phyloP scores from a whole-genome alignment of 2,113 vertebrate genomes.

The Calyptommatus sinebrachiatus region DNA sequence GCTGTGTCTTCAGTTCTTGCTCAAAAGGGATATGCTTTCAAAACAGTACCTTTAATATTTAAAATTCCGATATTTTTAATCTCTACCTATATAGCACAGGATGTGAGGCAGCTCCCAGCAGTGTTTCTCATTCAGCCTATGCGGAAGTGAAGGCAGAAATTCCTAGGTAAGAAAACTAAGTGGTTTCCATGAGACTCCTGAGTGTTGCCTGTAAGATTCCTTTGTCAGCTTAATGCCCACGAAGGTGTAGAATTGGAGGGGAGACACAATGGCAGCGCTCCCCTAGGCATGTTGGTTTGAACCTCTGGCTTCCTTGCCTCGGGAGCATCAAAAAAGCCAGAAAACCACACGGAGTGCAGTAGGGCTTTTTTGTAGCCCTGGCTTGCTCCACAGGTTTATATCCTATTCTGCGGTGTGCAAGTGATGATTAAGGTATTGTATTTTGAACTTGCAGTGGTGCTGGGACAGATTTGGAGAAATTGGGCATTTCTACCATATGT shows the following conservation, averaged over 20 bases:
- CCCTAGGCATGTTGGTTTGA: too few relatives aligned
- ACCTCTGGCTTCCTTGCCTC: too few relatives aligned
- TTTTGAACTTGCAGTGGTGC: neutral
- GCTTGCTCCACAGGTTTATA: neutral
- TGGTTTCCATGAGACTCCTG: neutral
- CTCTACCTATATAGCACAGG: conserved; percentile 42
- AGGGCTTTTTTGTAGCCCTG: neutral
- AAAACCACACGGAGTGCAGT: too few relatives aligned
- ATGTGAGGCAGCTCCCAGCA: conserved; percentile 32
- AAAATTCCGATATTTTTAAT: neutral
- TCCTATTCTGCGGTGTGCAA: neutral
- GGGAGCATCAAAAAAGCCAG: too few relatives aligned
- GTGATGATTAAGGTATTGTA: neutral
- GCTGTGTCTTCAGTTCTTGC: conserved; percentile 6
- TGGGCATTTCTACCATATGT: too few relatives aligned
- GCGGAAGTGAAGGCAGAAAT: conserved; percentile 45
- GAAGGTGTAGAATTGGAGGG: neutral
- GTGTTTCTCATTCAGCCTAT: conserved; percentile 31
- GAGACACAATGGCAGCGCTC: too few relatives aligned
- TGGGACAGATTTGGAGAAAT: too few relatives aligned
- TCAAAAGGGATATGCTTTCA: conserved; percentile 28
- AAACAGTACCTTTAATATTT: neutral
- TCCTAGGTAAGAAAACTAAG: conserved; percentile 59
- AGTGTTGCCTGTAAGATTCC: neutral
- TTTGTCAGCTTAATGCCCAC: neutral